Percentiles rank a stretch among this genome's conserved stretches.
Evolutionary conservation across 1,140 invertebrate species (phyloP).

Genomic region (Cryptotermes secundus): DNA sequence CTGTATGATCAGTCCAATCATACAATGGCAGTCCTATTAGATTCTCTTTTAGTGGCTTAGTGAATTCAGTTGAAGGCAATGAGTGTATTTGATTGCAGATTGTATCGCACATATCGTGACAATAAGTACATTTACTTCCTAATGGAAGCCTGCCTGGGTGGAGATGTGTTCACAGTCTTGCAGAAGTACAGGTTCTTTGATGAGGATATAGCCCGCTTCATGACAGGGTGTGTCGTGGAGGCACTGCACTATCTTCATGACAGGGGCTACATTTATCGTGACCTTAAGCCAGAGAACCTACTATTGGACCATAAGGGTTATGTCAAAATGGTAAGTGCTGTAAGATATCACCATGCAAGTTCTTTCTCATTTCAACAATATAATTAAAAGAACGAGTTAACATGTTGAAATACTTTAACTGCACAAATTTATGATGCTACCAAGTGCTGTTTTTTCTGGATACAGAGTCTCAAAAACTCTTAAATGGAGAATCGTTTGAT

Average conservation of each 20-base stretch:
- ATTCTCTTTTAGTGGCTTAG: too few relatives aligned
- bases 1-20: too few relatives aligned
- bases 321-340: slow-evolving; percentile 77
- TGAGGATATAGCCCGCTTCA: slow-evolving; percentile 82
- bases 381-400: too few relatives aligned
- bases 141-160: slow-evolving; percentile 94
- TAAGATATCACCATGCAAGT: not conserved
- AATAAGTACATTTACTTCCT: slow-evolving; percentile 95
- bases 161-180: slow-evolving; percentile 95
- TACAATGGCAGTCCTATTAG: too few relatives aligned
- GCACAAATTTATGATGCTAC: too few relatives aligned
- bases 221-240: slow-evolving; percentile 87
- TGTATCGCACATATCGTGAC: slow-evolving; percentile 93
- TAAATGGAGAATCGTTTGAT: too few relatives aligned
- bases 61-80: too few relatives aligned
- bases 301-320: slow-evolving; percentile 85
- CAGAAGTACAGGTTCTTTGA: slow-evolving; percentile 75
- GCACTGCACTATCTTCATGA: slow-evolving; percentile 85
- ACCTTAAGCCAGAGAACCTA: slow-evolving; percentile 94
- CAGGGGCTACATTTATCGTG: slow-evolving; percentile 86
- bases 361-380: too few relatives aligned
- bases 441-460: too few relatives aligned
- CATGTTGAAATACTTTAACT: too few relatives aligned
- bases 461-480: too few relatives aligned
- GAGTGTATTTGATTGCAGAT: slow-evolving; percentile 55